These are phyloP conservation scores for Bombus consobrinus DNA, from an alignment of 1,140 invertebrate genomes.

Conservation along the genomic window DNA sequence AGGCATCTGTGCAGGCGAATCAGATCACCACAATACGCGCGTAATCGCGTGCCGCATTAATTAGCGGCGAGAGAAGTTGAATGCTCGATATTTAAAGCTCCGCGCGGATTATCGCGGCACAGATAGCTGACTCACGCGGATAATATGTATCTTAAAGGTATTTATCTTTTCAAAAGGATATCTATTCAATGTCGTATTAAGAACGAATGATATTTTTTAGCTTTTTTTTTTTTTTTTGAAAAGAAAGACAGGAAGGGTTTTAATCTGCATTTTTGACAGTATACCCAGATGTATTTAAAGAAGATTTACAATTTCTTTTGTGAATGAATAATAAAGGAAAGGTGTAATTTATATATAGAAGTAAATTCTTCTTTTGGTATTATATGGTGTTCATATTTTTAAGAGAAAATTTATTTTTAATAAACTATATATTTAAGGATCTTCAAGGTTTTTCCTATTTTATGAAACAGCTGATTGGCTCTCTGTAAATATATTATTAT, in stretches of 20 bases:
- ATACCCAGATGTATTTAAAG: neutral
- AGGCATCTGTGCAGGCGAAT: neutral
- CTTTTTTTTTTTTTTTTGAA: too few relatives aligned
- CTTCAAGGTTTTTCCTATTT: too few relatives aligned
- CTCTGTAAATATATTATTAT: too few relatives aligned
- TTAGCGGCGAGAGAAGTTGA: neutral
- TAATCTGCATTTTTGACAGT: neutral
- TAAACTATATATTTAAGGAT: too few relatives aligned
- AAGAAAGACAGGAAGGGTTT: neutral
- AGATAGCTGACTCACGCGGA: neutral
- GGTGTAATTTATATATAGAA: too few relatives aligned
- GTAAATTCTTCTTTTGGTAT: too few relatives aligned
- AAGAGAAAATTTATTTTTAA: too few relatives aligned
- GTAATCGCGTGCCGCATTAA: slow-evolving; percentile 15
- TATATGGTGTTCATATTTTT: too few relatives aligned
- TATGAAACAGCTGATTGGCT: too few relatives aligned
- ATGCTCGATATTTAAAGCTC: neutral
- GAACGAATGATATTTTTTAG: neutral
- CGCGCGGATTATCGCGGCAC: neutral
- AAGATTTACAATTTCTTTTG: too few relatives aligned
- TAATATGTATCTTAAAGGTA: neutral
- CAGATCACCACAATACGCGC: slow-evolving; percentile 18
- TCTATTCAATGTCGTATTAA: slow-evolving; percentile 1
- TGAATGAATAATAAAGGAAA: too few relatives aligned
- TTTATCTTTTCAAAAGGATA: neutral